A percentile compares a stretch with the other conserved stretches of the same genome.
Conservation (phyloP, 2,797 vertebrate genomes). For the Anolis apletophallus region DNA sequence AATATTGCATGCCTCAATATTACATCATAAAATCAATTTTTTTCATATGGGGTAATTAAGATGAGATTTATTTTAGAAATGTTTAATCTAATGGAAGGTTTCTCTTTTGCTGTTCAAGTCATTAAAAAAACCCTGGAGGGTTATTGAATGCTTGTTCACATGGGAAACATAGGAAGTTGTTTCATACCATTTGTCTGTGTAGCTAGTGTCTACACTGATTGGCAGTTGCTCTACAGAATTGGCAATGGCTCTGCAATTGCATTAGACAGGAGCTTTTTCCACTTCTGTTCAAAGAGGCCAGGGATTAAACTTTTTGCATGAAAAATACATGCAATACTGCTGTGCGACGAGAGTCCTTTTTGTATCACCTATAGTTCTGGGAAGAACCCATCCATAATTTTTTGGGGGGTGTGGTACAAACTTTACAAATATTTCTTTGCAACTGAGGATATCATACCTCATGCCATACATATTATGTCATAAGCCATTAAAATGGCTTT, state of each 20-base stretch:
- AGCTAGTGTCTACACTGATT: neutral
- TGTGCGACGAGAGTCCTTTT: neutral
- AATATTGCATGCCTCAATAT: neutral
- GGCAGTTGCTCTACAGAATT: neutral
- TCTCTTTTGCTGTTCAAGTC: neutral
- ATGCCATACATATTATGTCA: too few species aligned
- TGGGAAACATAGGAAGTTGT: neutral
- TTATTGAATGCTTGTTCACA: neutral
- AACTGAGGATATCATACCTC: neutral
- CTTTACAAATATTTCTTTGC: neutral
- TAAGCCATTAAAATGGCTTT: too few species aligned
- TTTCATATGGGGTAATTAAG: slow-evolving; percentile 28
- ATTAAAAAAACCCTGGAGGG: neutral
- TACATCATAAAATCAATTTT: slow-evolving; percentile 30
- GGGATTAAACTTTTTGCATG: too few species aligned
- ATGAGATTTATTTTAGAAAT: slow-evolving; percentile 1
- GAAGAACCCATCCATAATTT: too few species aligned
- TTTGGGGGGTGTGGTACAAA: too few species aligned
- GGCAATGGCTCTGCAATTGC: neutral
- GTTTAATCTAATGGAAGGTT: neutral
- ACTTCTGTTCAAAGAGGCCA: neutral
- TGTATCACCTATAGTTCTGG: neutral
- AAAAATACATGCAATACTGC: neutral
- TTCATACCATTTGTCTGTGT: neutral
- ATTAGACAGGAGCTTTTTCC: neutral